Evolutionary conservation across 2,797 vertebrate species (phyloP).

Genomic region (Lateolabrax maculatus): DNA sequence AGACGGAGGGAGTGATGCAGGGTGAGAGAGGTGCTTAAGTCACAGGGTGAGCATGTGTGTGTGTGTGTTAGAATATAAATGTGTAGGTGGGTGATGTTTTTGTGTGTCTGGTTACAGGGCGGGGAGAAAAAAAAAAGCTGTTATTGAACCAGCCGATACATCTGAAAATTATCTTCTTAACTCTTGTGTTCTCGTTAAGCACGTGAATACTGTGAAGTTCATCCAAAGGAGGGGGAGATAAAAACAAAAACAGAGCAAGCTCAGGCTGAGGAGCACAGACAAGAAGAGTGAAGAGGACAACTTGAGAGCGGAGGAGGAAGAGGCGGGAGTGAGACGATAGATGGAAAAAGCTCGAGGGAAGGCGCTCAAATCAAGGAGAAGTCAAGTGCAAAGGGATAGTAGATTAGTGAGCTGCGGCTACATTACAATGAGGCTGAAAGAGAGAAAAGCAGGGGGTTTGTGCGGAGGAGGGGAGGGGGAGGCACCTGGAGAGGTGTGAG

Average conservation of each 20-base stretch:
- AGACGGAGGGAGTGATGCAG: constrained; percentile 34
- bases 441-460: constrained; percentile 16
- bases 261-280: neutral
- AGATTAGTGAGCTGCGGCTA: constrained; percentile 46
- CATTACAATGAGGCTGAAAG: constrained; percentile 24
- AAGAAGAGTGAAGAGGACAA: constrained; percentile 27
- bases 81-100: constrained; percentile 23
- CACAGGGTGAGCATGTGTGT: constrained; percentile 20
- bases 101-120: constrained; percentile 13
- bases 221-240: neutral
- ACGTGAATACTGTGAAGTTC: neutral
- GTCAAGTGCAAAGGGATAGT: constrained; percentile 48
- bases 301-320: neutral
- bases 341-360: constrained; percentile 47
- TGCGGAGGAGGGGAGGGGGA: neutral
- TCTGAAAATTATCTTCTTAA: constrained; percentile 34
- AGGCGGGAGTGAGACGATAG: constrained; percentile 12
- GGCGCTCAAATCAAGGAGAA: constrained; percentile 48
- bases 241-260: neutral
- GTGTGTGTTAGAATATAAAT: constrained; percentile 5
- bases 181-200: constrained; percentile 10
- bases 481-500: constrained; percentile 50
- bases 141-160: constrained; percentile 26
- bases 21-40: constrained; percentile 48
- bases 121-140: constrained; percentile 2